Evolutionary conservation across 2,797 vertebrate species (phyloP).

Genomic region (Coregonus suidteri): DNA sequence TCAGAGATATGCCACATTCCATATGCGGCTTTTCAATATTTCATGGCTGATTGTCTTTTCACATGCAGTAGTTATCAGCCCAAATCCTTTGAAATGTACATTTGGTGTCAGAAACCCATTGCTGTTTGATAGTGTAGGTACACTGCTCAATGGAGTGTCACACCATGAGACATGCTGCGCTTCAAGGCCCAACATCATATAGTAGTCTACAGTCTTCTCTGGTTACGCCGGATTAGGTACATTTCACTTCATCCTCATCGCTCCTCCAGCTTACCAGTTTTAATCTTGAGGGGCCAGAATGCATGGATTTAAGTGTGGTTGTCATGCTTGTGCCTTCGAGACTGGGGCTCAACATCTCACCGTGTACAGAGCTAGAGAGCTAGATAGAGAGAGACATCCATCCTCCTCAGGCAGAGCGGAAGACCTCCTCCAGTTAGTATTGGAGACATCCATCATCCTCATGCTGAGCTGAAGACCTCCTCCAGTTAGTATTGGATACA

Average conservation of each 20-base stretch:
- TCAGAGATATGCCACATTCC: slow-evolving; percentile 17
- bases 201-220: slow-evolving; percentile 15
- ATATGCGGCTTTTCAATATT: slow-evolving; percentile 22
- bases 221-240: slow-evolving; percentile 23
- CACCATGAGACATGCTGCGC: not conserved
- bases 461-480: too few species aligned
- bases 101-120: slow-evolving; percentile 7
- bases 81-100: slow-evolving; percentile 19
- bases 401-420: too few species aligned
- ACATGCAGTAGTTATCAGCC: slow-evolving; percentile 3
- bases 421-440: too few species aligned
- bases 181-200: not conserved
- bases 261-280: slow-evolving; percentile 14
- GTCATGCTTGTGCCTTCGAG: not conserved
- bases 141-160: not conserved
- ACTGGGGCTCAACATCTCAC: not conserved
- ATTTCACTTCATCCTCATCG: slow-evolving; percentile 2
- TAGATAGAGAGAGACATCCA: too few species aligned
- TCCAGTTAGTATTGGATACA: too few species aligned
- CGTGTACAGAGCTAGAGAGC: slow-evolving; percentile 1
- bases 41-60: slow-evolving; percentile 15
- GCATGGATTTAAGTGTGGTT: slow-evolving; percentile 14
- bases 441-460: too few species aligned
- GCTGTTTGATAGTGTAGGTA: slow-evolving; percentile 20
- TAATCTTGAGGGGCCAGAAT: slow-evolving; percentile 10